Conservation (phyloP, 2,888 invertebrate species). For the Lampropteryx suffumata region DNA sequence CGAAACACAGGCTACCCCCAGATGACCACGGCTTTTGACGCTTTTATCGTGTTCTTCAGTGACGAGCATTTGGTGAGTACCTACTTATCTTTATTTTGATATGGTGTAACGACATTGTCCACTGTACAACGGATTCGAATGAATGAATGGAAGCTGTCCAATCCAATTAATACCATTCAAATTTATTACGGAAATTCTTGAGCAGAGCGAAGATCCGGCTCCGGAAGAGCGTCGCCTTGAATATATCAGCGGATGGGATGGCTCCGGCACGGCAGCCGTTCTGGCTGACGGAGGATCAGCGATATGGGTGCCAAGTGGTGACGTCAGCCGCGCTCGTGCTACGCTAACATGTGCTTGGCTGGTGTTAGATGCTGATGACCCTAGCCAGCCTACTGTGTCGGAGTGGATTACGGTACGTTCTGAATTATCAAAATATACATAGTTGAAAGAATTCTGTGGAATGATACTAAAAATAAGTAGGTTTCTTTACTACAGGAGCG, state of each 20-base stretch:
- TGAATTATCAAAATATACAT: too few species aligned
- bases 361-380: conserved; percentile 89
- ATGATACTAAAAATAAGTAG: conserved; percentile 12
- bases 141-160: too few species aligned
- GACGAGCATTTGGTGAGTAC: conserved; percentile 91
- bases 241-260: conserved; percentile 92
- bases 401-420: conserved; percentile 85
- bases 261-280: conserved; percentile 89
- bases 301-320: conserved; percentile 96
- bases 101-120: too few species aligned
- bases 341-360: conserved; percentile 95
- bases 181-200: too few species aligned
- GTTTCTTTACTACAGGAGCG: conserved; percentile 47
- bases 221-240: conserved; percentile 88
- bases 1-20: conserved; percentile 60
- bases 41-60: conserved; percentile 89
- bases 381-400: conserved; percentile 82
- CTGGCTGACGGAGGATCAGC: conserved; percentile 89
- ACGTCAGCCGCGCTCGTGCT: conserved; percentile 92
- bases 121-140: too few species aligned
- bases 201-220: conserved; percentile 90
- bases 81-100: too few species aligned
- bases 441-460: too few species aligned
- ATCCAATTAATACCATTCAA: too few species aligned
- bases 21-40: conserved; percentile 80